These are phyloP conservation scores for Naso thynnoides DNA, from an alignment of 2,797 vertebrate species.

Conservation along the genomic window DNA sequence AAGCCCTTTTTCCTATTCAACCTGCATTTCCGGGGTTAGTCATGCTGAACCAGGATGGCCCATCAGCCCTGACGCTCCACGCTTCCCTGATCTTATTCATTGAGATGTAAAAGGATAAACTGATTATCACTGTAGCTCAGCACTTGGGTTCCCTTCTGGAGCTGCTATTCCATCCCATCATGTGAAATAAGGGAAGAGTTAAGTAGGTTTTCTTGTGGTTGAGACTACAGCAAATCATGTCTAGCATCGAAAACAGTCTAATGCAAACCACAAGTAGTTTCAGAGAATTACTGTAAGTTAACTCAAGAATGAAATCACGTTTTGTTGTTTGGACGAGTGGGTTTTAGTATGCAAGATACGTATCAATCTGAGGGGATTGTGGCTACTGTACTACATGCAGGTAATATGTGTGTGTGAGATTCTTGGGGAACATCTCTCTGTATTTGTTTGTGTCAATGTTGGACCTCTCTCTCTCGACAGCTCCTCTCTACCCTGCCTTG, in stretches of 20 bases:
- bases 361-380: constrained; percentile 4
- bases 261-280: not conserved
- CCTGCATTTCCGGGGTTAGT: constrained; percentile 63
- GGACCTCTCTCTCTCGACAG: constrained; percentile 72
- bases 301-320: constrained; percentile 2
- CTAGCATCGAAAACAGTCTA: constrained; percentile 1
- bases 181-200: constrained; percentile 91
- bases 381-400: constrained; percentile 8
- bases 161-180: constrained; percentile 83
- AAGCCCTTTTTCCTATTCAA: constrained; percentile 70
- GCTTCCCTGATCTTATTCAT: constrained; percentile 44
- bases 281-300: not conserved
- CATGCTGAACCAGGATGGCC: constrained; percentile 70
- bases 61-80: constrained; percentile 37
- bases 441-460: constrained; percentile 68
- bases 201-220: constrained; percentile 69
- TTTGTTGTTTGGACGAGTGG: not conserved
- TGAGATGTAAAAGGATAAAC: constrained; percentile 69
- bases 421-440: constrained; percentile 2
- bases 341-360: constrained; percentile 6
- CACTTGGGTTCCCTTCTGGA: constrained; percentile 40
- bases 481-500: constrained; percentile 79
- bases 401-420: constrained; percentile 34
- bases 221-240: constrained; percentile 13
- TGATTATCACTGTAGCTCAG: constrained; percentile 72